These are phyloP conservation scores for Grallaria varia DNA, from an alignment of 2,113 vertebrate species.

Conservation along the genomic window DNA sequence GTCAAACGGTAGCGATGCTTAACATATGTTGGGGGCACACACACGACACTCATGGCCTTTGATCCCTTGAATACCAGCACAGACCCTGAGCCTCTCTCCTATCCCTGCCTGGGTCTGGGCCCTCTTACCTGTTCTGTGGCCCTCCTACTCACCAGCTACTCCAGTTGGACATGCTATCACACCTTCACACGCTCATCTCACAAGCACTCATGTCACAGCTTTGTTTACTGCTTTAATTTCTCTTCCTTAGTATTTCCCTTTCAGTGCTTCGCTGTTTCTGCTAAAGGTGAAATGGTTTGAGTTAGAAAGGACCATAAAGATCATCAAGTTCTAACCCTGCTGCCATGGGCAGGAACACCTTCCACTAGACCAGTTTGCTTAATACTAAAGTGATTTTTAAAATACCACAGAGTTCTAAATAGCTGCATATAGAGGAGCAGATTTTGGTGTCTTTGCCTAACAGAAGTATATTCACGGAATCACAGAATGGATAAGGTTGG, in stretches of 20 bases:
- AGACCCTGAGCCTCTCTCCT: neutral
- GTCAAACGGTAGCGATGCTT: neutral
- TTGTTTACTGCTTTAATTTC: neutral
- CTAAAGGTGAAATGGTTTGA: neutral
- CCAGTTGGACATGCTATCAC: neutral
- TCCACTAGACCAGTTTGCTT: neutral
- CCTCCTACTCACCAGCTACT: neutral
- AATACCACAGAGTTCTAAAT: neutral
- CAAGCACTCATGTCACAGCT: neutral
- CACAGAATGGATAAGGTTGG: neutral
- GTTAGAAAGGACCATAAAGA: neutral
- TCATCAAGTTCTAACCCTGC: neutral
- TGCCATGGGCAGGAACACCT: neutral
- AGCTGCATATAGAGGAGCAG: neutral
- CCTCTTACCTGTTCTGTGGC: accelerated
- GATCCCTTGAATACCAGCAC: neutral
- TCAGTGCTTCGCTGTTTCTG: neutral
- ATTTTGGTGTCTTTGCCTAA: neutral
- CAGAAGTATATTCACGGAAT: neutral
- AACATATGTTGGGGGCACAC: no score
- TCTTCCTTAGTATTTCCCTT: neutral
- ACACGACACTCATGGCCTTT: accelerated
- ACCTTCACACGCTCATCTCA: accelerated
- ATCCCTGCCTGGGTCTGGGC: neutral
- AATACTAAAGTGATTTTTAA: neutral